These are phyloP conservation scores for Exaiptasia diaphana DNA, from an alignment of 64 coral and sea anemone species.

Conservation along the genomic window DNA sequence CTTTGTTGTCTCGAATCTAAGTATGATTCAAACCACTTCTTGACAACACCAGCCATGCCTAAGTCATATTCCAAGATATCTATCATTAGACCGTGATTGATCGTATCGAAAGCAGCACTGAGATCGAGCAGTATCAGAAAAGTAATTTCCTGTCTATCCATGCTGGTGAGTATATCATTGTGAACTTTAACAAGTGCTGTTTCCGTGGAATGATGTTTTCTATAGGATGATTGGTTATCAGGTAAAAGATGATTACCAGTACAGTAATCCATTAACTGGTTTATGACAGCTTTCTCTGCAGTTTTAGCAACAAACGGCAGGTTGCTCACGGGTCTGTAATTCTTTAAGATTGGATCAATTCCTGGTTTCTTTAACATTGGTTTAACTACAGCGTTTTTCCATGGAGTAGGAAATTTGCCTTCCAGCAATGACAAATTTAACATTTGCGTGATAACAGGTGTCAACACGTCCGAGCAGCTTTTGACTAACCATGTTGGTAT, in stretches of 20 bases:
- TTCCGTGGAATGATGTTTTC: too few relatives aligned
- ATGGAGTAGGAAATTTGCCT: constrained; percentile 15
- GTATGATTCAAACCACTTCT: constrained; percentile 18
- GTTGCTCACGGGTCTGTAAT: constrained; percentile 7
- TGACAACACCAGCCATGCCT: background rate
- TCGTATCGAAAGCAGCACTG: background rate
- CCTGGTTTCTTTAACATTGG: constrained; percentile 35
- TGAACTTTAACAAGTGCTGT: too few relatives aligned
- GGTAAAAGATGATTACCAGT: too few relatives aligned
- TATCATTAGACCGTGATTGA: background rate
- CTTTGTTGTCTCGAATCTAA: constrained; percentile 3
- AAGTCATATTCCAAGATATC: background rate
- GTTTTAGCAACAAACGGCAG: constrained; percentile 2
- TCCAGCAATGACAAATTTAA: constrained; percentile 11
- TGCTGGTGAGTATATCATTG: too few relatives aligned
- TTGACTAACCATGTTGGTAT: constrained; percentile 44
- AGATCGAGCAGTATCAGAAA: too few relatives aligned
- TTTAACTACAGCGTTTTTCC: constrained; percentile 37
- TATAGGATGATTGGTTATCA: too few relatives aligned
- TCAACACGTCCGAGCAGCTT: constrained; percentile 1
- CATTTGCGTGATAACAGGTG: constrained; percentile 25
- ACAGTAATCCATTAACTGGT: background rate
- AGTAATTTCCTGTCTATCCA: too few relatives aligned
- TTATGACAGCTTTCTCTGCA: background rate
- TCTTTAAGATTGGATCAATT: constrained; percentile 6